Evolutionary conservation across 2,113 vertebrate genomes (phyloP), one percentile per base, ranked within the genome.

Genomic region (Panthera leo): DNA sequence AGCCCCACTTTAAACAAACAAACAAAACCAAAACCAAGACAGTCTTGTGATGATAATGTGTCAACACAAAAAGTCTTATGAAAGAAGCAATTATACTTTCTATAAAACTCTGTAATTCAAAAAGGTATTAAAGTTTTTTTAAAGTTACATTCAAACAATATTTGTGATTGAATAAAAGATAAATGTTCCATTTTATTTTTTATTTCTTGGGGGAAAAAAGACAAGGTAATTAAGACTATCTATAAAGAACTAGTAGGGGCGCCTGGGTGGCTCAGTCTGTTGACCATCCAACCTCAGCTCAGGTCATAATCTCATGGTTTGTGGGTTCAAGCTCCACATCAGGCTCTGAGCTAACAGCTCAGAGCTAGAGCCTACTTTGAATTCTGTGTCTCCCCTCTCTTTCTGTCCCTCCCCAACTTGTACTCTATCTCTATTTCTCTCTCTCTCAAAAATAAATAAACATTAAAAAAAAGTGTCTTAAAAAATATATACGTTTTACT

Each of bases 81-180:
- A 92, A 78, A 61, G 71, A 82, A 96, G 36, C 39, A 39, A 92
- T 58, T 95, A 85, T 16, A 83, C n/a, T 91, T 96, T 96, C 34
- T 65, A 92, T 63, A 85, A 95, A 80, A 94, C 7, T 79, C 70
- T 91, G 3, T 53, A 88, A 95, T 93, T 67, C 5, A 85, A 76
- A 93, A 34, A 88, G 31, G 10, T 67, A 92, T 58, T 84, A 67
- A 82, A 80, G 75, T 39, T 53, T 61, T 85, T 80, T 12, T 18
- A 82, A 85, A 67, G 18, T 85, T 61, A 88, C 11, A 95, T 67
- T 85, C 13, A 91, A 95, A 82, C 25, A 71, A 55, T 21, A 93
- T 53, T 90, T 16, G 18, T 86, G 89, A 86, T 18, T 78, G 3
- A 84, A 91, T 97, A 93, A 87, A 93, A 89, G 70, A 39, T 61